Conservation (phyloP, 1,140 invertebrate species). For the Saccostrea echinata region DNA sequence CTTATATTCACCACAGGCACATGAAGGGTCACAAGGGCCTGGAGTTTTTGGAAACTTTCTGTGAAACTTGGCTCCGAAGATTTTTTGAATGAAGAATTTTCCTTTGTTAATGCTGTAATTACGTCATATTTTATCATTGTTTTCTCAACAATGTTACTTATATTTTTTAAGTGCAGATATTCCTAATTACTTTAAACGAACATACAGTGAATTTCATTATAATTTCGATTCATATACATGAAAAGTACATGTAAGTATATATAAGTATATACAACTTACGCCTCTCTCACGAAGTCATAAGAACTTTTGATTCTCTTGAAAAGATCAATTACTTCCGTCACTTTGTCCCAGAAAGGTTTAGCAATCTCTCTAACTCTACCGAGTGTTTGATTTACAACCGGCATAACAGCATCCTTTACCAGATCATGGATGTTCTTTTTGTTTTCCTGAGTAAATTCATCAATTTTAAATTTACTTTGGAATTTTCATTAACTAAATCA, state of each 20-base stretch:
- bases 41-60: conserved; percentile 52
- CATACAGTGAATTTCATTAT: neutral
- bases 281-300: conserved; percentile 49
- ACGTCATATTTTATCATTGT: neutral
- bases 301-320: conserved; percentile 51
- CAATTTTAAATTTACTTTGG: too few relatives aligned
- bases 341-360: conserved; percentile 48
- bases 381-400: neutral
- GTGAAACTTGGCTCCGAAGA: conserved; percentile 55
- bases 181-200: neutral
- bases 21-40: conserved; percentile 25
- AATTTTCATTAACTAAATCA: too few relatives aligned
- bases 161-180: neutral
- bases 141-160: neutral
- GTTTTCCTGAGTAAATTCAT: neutral
- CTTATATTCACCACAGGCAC: neutral
- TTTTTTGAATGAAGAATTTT: conserved; percentile 55
- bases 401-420: neutral
- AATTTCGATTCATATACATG: neutral
- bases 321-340: conserved; percentile 44
- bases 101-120: conserved; percentile 44
- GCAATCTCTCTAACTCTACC: conserved; percentile 1
- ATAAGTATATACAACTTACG: conserved; percentile 31
- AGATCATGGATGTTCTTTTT: neutral
- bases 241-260: too few relatives aligned